Conservation (phyloP, 1,140 invertebrate genomes). For the Trinorchestia longiramus region DNA sequence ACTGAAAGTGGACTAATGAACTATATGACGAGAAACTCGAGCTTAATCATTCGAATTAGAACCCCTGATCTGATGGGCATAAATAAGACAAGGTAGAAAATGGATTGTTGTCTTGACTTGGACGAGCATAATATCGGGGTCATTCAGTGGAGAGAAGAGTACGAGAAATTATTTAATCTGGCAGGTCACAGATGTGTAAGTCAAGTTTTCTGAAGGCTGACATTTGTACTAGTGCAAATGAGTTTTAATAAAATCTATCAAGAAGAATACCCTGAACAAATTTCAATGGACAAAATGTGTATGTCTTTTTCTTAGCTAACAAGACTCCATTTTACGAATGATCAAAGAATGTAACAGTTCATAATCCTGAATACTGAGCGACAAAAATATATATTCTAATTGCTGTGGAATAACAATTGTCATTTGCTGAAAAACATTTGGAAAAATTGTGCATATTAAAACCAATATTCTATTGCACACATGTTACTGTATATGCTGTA, state of each 20-base stretch:
- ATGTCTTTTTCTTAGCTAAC: neutral
- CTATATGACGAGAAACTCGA: no score
- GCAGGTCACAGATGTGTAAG: no score
- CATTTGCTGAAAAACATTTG: neutral
- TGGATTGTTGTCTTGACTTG: no score
- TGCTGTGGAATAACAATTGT: neutral
- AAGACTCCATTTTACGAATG: neutral
- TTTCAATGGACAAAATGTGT: neutral
- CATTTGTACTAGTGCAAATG: neutral
- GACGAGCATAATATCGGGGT: no score
- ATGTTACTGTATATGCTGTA: no score
- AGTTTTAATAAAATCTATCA: neutral
- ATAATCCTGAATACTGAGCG: neutral
- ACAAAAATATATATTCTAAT: neutral
- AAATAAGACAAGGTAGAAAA: no score
- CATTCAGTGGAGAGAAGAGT: no score
- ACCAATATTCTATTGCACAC: neutral
- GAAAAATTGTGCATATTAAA: neutral
- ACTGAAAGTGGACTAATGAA: no score
- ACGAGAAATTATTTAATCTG: no score
- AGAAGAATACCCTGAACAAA: neutral
- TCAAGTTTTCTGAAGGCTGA: neutral
- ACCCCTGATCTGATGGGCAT: no score
- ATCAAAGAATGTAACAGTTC: neutral
- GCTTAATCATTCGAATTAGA: no score